Evolutionary conservation across 2,888 invertebrate genomes (phyloP), one percentile per base, ranked within the genome.

Genomic region (Morpho achilles): DNA sequence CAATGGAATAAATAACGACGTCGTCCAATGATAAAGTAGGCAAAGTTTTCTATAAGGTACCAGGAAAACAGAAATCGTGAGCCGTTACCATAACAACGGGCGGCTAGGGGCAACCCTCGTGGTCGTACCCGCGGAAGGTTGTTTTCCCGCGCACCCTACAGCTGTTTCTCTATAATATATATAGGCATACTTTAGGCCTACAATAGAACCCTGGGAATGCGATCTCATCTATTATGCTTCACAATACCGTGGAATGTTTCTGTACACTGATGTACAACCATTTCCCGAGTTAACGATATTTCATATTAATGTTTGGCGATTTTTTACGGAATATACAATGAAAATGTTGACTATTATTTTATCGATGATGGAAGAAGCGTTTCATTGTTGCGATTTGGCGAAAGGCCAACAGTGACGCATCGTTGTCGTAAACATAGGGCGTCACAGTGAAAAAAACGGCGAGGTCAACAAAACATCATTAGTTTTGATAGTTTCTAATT

Each of bases 71-170:
- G 82, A 81, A 85, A 83, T 82, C 82, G 81, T 72, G 72, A 68
- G 70, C 74, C 70, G 85, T 85, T 76, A 75, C 77, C 79, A 80
- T 79, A 79, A 80, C 80, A 80, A 82, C 80, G 73, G 70, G 64
- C 53, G 53, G 46, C 72, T 69, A 70, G 74, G 82, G 82, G 77
- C 72, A 71, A 75, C 73, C 73, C 73, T 71, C 67, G 62, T 53
- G 65, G 69, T 70, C 72, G 53, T 45, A 68, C 71, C 72, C 69
- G 42, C 66, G 60, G 70, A 70, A 68, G 67, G 71, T 70, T 68
- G 70, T 73, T 84, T 83, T 80, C 79, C 80, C 80, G 81, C 80
- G 78, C 74, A 73, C 76, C 77, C 75, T 73, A 78, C 82, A 80
- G 77, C 79, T 79, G 80, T 79, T 79, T 73, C 69, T 78, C 70